phyloP scores from a whole-genome alignment of 2,888 invertebrate genomes.

The Adelphocoris suturalis region DNA sequence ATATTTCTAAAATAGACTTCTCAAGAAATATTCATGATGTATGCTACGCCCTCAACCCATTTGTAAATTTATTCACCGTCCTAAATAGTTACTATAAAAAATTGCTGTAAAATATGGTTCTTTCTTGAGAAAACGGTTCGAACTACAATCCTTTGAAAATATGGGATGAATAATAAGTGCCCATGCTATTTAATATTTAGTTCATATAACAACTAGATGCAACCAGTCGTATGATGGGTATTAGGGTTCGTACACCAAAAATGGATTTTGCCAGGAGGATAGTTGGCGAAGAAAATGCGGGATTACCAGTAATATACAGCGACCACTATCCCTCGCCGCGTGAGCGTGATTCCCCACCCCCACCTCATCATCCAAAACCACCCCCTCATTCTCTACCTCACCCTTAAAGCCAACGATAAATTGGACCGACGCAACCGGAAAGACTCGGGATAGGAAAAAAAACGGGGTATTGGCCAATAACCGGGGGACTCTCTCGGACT shows the following conservation, averaged over 20 bases:
- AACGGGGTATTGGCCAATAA: conserved; percentile 50
- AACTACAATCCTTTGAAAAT: too few relatives aligned
- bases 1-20: too few relatives aligned
- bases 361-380: neutral
- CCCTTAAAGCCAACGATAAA: conserved; percentile 34
- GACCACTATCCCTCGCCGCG: neutral
- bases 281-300: neutral
- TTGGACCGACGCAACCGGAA: conserved; percentile 50
- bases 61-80: too few relatives aligned
- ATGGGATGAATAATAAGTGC: too few relatives aligned
- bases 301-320: neutral
- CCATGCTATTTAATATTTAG: too few relatives aligned
- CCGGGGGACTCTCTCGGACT: conserved; percentile 36
- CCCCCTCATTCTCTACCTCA: too few relatives aligned
- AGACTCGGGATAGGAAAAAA: neutral
- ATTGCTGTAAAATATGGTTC: neutral
- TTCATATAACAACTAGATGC: too few relatives aligned
- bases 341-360: neutral
- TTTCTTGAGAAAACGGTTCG: neutral
- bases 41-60: too few relatives aligned
- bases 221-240: neutral
- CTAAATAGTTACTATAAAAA: too few relatives aligned
- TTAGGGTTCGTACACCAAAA: neutral
- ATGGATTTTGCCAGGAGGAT: neutral
- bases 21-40: too few relatives aligned